Evolutionary conservation across 2,797 vertebrate species (phyloP).

Genomic region (Nasua narica): DNA sequence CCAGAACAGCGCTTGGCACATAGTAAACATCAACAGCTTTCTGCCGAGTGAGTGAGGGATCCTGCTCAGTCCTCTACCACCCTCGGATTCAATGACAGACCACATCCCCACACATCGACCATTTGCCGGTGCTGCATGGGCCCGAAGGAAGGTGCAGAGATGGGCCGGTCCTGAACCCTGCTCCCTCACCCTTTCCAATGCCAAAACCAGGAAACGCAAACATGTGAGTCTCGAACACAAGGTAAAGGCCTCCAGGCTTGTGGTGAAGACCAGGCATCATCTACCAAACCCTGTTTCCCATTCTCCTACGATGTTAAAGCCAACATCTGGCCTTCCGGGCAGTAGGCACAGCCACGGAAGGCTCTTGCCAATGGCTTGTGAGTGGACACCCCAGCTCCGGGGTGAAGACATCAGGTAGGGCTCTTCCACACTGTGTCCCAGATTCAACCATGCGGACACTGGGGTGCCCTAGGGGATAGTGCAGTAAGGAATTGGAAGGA

Average conservation of each 20-base stretch:
- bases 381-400: not conserved
- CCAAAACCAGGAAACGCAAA: not conserved
- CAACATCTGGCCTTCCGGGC: not conserved
- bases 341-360: not conserved
- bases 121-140: not conserved
- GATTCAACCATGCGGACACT: not conserved
- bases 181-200: not conserved
- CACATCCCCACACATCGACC: fast-evolving
- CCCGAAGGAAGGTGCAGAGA: not conserved
- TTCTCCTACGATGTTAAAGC: not conserved
- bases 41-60: not conserved
- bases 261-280: not conserved
- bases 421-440: not conserved
- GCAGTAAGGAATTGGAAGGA: not conserved
- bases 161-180: not conserved
- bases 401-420: not conserved
- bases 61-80: not conserved
- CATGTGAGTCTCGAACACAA: not conserved
- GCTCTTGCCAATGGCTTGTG: not conserved
- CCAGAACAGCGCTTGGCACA: not conserved
- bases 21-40: not conserved
- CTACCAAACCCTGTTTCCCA: not conserved
- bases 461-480: not conserved
- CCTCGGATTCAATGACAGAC: not conserved
- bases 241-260: not conserved